Evolutionary conservation across 2,888 invertebrate genomes (phyloP), one percentile per base, ranked within the genome.

Genomic region (Elysia crispata): DNA sequence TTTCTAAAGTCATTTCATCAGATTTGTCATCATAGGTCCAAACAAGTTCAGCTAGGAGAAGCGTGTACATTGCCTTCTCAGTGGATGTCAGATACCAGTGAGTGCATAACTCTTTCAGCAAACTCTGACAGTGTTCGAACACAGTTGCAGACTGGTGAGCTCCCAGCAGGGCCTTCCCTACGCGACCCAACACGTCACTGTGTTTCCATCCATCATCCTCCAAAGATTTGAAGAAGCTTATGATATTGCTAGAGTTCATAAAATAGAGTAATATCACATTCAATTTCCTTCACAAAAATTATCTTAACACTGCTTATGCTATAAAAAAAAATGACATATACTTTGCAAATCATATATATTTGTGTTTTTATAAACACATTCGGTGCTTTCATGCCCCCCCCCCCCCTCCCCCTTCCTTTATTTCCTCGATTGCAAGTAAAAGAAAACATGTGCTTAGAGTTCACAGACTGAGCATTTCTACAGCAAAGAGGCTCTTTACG

Each of bases 181-280:
- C 28, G 23, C 30, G 25, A 0, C 11, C 49, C 25, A 77, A n/a
- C 18, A 77, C 13, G 60, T 72, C 41, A 13, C 23, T 30, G 28
- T 62, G 30, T 18, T 62, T 30, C 5, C 18, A 62, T 18, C 41
- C 49, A 8, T 73, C 73, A n/a, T 77, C 60, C 33, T 62, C 31
- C 31, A 33, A 60, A 28, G 49, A 28, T 13, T 77, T 62, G n/a
- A 77, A 77, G 60, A 77, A 15, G n/a, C 62, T 62, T 49, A 77
- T 18, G 28, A 72, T 49, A n/a, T 70, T 41, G n/a, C 77, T 77
- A 72, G 23, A 15, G 5, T 1, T 66, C 18, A 1, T 41, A 41
- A 3, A 41, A 41, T 11, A 41, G 41, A 41, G 41, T n/a, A n/a
- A 41, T 41, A 6, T 41, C 41, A 11, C 41, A 41, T 41, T 41